Evolutionary conservation across 2,113 vertebrate species (phyloP).

Genomic region (Hippoglossus stenolepis): DNA sequence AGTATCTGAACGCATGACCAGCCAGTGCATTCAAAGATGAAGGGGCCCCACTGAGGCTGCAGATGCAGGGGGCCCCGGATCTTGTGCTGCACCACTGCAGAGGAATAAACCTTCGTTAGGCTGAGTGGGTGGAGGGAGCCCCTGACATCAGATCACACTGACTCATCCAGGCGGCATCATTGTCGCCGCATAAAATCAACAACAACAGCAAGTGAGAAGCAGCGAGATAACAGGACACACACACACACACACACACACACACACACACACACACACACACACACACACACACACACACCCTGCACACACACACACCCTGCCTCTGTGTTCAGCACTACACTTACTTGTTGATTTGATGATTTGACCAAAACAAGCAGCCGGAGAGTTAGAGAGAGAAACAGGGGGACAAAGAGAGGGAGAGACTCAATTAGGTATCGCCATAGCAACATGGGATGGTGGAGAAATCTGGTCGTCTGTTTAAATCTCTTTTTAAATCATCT

Average conservation of each 20-base stretch:
- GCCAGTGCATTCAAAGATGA: too few relatives aligned
- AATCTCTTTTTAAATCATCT: slow-evolving; percentile 71
- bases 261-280: slow-evolving; percentile 8
- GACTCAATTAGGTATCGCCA: slow-evolving; percentile 53
- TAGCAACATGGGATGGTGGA: slow-evolving; percentile 56
- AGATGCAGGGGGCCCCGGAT: too few relatives aligned
- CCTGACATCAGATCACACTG: slow-evolving; percentile 25
- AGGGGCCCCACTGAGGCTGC: too few relatives aligned
- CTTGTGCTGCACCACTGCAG: too few relatives aligned
- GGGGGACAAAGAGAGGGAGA: background rate
- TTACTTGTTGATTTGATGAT: slow-evolving; percentile 55
- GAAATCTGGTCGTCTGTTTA: slow-evolving; percentile 53
- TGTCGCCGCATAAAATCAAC: background rate
- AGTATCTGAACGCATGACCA: too few relatives aligned
- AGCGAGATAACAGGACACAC: slow-evolving; percentile 6
- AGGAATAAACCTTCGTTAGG: too few relatives aligned
- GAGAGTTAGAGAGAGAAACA: background rate
- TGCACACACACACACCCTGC: background rate
- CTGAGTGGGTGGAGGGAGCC: slow-evolving; percentile 6
- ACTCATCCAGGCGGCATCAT: slow-evolving; percentile 29
- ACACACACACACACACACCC: slow-evolving; percentile 6
- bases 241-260: slow-evolving; percentile 4
- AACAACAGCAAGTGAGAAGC: background rate
- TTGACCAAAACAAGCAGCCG: slow-evolving; percentile 26
- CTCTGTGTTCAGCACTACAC: slow-evolving; percentile 15